Base-by-base conservation (phyloP, 2,113 vertebrate genomes). In the Petrocephalus microphthalmus region DNA sequence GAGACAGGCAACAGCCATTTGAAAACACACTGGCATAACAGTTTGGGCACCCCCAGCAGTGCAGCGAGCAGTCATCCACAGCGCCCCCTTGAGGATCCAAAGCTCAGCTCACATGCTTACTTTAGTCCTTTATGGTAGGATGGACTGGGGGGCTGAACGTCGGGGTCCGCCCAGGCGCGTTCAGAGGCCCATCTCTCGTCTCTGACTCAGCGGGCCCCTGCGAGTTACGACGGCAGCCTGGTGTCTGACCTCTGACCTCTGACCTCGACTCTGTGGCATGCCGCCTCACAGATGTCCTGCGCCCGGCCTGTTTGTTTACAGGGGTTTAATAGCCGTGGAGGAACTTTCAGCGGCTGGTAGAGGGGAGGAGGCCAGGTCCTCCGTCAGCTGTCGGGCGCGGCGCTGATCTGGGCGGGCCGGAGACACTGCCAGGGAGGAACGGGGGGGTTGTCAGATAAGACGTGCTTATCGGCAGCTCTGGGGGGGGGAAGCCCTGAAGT, bases 251-350 rank as follows among this genome's bases (percentile, higher is more conserved):
- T 51, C 49, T 84, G 11, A 45, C 81, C 81, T 51, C 45, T 49
- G 22, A 84, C 47, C 82, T 88, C 89, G 90, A 83, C 90, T 88
- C 82, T 6, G n/a, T 15, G 20, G 49, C 82, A 25, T 7, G 7
- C 22, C 22, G 51, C 25, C 53, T 20, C 25, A 33, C 52, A 51
- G 84, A 29, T 85, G 51, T 85, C 82, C 49, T 22, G n/a, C 1
- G 10, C 8, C 47, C 7, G 8, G 42, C 20, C 3, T 7, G 13
- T 54, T 84, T 57, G 11, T 33, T 54, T 11, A 56, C 51, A 56
- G 15, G 6, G 25, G 84, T 54, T 85, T 54, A 53, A 85, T 56
- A 37, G n/a, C 52, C 29, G 33, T 56, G 29, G 20, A 53, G 25
- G 29, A 85, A n/a, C 10, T 84, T 29, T 85, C n/a, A 57, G 22